Evolutionary conservation across 2,797 vertebrate genomes (phyloP).

Genomic region (Clarias pachynema): DNA sequence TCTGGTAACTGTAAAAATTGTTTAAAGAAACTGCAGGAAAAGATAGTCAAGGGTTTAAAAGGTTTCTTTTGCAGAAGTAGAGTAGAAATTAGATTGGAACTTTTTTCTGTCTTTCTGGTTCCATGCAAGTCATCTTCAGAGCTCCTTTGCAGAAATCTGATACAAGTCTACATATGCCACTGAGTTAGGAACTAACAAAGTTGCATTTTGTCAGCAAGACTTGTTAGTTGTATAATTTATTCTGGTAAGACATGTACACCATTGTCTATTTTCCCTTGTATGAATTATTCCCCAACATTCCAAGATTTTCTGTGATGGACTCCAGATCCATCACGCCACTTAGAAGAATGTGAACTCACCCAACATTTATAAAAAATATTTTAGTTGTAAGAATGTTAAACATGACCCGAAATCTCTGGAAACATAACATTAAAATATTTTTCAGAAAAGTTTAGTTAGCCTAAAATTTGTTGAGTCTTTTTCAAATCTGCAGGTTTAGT

Average conservation of each 20-base stretch:
- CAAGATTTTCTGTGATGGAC: background rate
- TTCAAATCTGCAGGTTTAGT: background rate
- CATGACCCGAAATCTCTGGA: background rate
- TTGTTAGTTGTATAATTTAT: background rate
- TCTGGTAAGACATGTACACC: background rate
- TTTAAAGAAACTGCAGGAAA: slow-evolving; percentile 2
- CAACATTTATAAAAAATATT: background rate
- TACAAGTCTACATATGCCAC: background rate
- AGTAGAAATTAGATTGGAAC: slow-evolving; percentile 1
- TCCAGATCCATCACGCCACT: background rate
- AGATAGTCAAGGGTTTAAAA: background rate
- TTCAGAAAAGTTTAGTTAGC: background rate
- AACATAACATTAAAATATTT: background rate
- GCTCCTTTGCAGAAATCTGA: background rate
- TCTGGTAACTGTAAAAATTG: slow-evolving; percentile 6
- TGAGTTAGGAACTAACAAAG: background rate
- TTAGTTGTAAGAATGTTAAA: background rate
- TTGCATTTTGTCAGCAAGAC: background rate
- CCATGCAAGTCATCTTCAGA: background rate
- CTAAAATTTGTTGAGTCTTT: background rate
- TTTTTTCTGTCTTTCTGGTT: background rate
- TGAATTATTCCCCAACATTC: background rate
- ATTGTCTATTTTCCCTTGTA: background rate
- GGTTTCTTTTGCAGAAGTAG: background rate
- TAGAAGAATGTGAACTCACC: background rate